These are phyloP conservation scores for Stramonita haemastoma DNA, from an alignment of 2,888 invertebrate species.

Conservation along the genomic window DNA sequence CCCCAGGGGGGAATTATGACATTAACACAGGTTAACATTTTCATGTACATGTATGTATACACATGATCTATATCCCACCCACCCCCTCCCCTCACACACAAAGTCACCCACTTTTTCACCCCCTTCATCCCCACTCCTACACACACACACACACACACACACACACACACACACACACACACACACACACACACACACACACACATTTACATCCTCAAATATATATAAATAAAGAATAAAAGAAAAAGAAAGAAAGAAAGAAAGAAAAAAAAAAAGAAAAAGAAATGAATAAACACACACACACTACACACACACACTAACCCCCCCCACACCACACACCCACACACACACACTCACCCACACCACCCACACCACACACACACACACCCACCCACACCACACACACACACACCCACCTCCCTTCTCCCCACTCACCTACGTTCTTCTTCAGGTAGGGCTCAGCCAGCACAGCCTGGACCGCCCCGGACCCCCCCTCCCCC, in stretches of 20 bases:
- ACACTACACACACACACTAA: neutral
- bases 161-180: too few species aligned
- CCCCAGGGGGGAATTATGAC: neutral
- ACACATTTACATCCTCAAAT: neutral
- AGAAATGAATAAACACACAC: neutral
- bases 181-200: too few species aligned
- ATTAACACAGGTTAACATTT: neutral
- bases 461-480: constrained; percentile 30
- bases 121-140: neutral
- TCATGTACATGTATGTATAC: neutral
- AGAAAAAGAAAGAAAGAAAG: neutral
- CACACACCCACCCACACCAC: neutral
- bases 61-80: too few species aligned
- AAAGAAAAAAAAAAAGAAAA: neutral
- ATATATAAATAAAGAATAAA: neutral
- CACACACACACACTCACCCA: neutral
- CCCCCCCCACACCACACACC: neutral
- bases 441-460: constrained; percentile 67
- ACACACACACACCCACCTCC: neutral
- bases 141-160: neutral
- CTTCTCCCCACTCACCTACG: constrained; percentile 55
- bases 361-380: neutral
- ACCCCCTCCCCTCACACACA: neutral
- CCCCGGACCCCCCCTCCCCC: constrained; percentile 53
- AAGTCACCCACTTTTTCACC: neutral